These are phyloP conservation scores for Pelusios castaneus DNA, from an alignment of 2,113 vertebrate genomes.

Conservation along the genomic window DNA sequence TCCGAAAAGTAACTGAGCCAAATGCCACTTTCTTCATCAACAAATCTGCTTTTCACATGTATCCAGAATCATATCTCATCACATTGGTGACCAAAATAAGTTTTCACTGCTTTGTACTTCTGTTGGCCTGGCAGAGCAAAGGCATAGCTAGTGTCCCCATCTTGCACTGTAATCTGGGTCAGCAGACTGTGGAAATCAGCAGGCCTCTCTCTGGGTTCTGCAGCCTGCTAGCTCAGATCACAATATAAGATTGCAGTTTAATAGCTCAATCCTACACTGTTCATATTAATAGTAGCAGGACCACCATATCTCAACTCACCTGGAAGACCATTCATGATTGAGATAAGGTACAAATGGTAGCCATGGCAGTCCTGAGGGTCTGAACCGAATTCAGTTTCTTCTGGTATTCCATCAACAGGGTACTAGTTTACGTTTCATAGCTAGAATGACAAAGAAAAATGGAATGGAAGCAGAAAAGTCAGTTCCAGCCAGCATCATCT, in stretches of 20 bases:
- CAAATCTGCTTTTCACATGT: background rate
- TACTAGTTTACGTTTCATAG: background rate
- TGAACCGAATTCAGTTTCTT: background rate
- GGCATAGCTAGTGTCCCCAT: background rate
- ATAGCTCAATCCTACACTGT: accelerated
- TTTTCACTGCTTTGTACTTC: background rate
- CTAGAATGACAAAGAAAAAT: background rate
- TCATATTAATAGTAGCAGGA: background rate
- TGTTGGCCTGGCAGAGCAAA: background rate
- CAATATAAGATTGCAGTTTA: background rate
- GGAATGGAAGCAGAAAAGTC: background rate
- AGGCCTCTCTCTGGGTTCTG: background rate
- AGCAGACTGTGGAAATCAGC: background rate
- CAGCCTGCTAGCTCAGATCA: accelerated
- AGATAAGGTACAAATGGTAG: no score
- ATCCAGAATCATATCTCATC: background rate
- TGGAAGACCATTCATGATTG: no score
- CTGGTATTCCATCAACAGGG: background rate
- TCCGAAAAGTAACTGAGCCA: background rate
- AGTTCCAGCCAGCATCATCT: background rate
- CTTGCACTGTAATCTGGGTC: background rate
- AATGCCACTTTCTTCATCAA: background rate
- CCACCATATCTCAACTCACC: no score
- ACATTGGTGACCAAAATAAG: background rate
- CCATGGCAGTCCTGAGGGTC: background rate